Percentiles rank a stretch among this genome's conserved stretches.
phyloP scores from a whole-genome alignment of 2,888 invertebrate genomes.

The Stenolophus ochropezus region DNA sequence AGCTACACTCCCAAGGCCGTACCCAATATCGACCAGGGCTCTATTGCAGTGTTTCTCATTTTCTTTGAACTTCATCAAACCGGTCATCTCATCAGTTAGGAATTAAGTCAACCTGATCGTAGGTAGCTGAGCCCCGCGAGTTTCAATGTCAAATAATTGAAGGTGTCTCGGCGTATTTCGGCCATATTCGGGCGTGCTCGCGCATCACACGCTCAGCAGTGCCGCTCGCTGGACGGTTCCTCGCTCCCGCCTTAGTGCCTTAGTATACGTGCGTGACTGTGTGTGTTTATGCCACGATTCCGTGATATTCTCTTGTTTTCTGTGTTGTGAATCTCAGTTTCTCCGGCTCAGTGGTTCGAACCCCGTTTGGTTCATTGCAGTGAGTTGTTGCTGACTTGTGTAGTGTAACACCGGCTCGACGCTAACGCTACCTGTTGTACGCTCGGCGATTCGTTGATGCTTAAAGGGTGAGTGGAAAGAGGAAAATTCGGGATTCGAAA shows the following conservation, averaged over 20 bases:
- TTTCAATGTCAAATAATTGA: constrained; percentile 59
- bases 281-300: constrained; percentile 34
- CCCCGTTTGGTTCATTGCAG: not conserved
- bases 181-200: constrained; percentile 56
- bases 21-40: not conserved
- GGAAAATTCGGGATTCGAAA: not conserved
- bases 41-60: not conserved
- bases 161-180: constrained; percentile 56
- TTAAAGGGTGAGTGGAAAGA: constrained; percentile 48
- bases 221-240: constrained; percentile 5
- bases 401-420: constrained; percentile 16
- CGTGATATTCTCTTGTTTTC: constrained; percentile 8
- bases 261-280: constrained; percentile 41
- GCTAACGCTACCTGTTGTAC: constrained; percentile 47
- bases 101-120: constrained; percentile 14
- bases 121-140: constrained; percentile 22
- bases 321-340: constrained; percentile 10
- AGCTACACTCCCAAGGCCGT: not conserved
- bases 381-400: constrained; percentile 37
- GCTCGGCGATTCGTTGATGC: constrained; percentile 37
- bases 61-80: not conserved
- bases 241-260: constrained; percentile 31
- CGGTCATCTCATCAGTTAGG: not conserved
- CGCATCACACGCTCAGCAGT: constrained; percentile 50
- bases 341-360: constrained; percentile 16